Base-by-base conservation (phyloP, 2,888 invertebrate genomes). In the Ferdinandea cuprea region DNA sequence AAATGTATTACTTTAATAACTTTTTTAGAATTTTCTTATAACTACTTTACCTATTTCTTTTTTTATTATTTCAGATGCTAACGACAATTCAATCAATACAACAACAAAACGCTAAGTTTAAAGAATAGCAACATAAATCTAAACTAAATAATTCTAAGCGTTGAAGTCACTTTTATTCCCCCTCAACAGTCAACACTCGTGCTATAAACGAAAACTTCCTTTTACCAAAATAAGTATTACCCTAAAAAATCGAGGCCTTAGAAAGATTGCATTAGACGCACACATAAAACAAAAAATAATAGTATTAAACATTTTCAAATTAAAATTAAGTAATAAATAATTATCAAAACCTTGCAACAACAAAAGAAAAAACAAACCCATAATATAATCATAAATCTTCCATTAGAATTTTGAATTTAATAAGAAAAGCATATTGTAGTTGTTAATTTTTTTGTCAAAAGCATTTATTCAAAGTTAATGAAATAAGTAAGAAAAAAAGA, bases 221-320 rank as follows among this genome's bases (percentile, higher is more conserved):
- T 48, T 19, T 28, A 42, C 42, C 40, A 40, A 58, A 17, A 58
- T 50, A 54, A 61, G 52, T 35, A 61, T 42, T 48, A 9, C 50
- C 30, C 13, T 54, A 46, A 65, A 59, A 56, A 65, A 25, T 78
- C 68, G 83, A 83, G 83, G 83, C 83, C 83, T 83, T 83, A 83
- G 78, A 83, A 78, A 83, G 37, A 72, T 73, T 73, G 71, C 66
- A 78, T 72, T 83, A 83, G 68, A 78, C 83, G 78, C 78, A 83
- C 83, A 83, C 25, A 54, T 42, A 54, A 37, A 68, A 48, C n/a
- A n/a, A n/a, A 8, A 50, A 46, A 76, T 54, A 42, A 69, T 44
- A 58, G 37, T 30, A 32, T 3, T 35, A 58, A 46, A 19, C 46
- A 65, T 35, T 44, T 40, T 46, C 44, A 59, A 81, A 40, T 21